Evolutionary conservation across 1,140 invertebrate species (phyloP), one percentile per base, ranked within the genome.

Genomic region (Apis florea): DNA sequence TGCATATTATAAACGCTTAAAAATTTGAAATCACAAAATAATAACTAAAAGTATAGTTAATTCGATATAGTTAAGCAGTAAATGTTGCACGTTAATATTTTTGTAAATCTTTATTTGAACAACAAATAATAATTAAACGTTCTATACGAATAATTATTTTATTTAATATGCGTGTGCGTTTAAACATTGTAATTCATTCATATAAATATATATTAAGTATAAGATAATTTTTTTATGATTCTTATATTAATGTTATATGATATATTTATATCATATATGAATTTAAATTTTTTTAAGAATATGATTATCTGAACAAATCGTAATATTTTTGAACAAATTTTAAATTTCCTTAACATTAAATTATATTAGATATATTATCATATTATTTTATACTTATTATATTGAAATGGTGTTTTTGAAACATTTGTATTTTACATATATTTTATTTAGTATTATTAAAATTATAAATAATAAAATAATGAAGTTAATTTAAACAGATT

Each of bases 31-130:
- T 76, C 12, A 69, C 26, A 26, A 21, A n/a, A 26, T 10, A 40
- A 21, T 1, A 15, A 53, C 68, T 63, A 47, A 63, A 40, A 17
- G 13, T 24, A 8, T 53, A 79, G 21, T 51, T 71, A 21, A 51
- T 9, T 17, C 13, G 2, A 49, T 74, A n/a, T n/a, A n/a, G n/a
- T n/a, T n/a, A n/a, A 31, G 1, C 21, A 64, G 8, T 49, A 19
- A 56, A 72, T 54, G 19, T 13, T 19, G 77, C 40, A 66, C 26
- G 49, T 58, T 80, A 74, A 73, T 80, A 81, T 67, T 81, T 81
- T 80, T 80, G 19, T 74, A 75, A 31, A 49, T 24, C 17, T 47
- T 75, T 56, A n/a, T 81, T 74, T 58, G 17, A 59, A 31, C 47
- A n/a, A n/a, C 17, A 51, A 54, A 19, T 6, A 13, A 12, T 80